A percentile compares a stretch with the other conserved stretches of the same genome.
These are phyloP conservation scores for Burhinus oedicnemus DNA, from an alignment of 2,113 vertebrate genomes.

Conservation along the genomic window DNA sequence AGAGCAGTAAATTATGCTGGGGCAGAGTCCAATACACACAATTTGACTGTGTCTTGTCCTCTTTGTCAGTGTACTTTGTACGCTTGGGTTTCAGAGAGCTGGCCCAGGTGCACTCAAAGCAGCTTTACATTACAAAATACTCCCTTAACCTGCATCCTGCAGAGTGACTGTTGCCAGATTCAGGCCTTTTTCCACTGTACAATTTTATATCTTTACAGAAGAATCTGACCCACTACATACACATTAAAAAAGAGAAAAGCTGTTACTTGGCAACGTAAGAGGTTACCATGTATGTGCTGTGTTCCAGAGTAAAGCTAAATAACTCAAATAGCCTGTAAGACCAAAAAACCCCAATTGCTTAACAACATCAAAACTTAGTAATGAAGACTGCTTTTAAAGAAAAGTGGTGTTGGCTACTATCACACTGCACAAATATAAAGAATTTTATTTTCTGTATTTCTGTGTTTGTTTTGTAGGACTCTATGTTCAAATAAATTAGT, in stretches of 20 bases:
- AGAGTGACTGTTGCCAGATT: not conserved
- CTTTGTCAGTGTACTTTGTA: not conserved
- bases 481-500: not conserved
- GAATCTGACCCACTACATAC: not conserved
- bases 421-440: not conserved
- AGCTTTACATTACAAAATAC: not conserved
- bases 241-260: not conserved
- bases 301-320: not conserved
- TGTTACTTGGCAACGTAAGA: not conserved
- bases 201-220: not conserved
- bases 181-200: not conserved
- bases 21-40: constrained; percentile 6
- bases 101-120: not conserved
- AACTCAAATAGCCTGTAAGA: not conserved
- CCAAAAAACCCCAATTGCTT: not conserved
- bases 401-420: not conserved
- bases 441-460: not conserved
- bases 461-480: not conserved
- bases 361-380: not conserved
- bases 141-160: not conserved
- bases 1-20: not conserved
- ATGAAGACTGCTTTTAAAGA: not conserved
- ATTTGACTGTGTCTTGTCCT: not conserved
- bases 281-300: not conserved
- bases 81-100: not conserved